Percentiles rank a stretch among this genome's conserved stretches.
These are phyloP conservation scores for Melanotus villosus DNA, from an alignment of 2,888 invertebrate genomes.

Conservation along the genomic window DNA sequence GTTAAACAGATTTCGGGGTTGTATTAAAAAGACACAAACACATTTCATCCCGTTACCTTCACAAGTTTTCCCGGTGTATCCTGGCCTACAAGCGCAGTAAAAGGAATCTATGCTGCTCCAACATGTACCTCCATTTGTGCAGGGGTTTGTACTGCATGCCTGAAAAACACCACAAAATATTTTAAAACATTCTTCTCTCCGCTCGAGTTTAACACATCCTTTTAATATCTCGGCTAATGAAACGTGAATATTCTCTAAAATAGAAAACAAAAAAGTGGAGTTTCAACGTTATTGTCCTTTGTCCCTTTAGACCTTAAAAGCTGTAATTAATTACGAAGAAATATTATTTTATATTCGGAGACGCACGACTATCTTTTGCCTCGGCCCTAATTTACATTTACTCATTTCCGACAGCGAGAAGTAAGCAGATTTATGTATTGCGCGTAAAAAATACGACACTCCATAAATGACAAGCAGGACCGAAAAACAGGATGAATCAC, in stretches of 20 bases:
- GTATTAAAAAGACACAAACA: constrained; percentile 12
- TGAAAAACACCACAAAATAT: constrained; percentile 63
- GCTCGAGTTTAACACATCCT: not conserved
- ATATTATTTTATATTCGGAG: constrained; percentile 15
- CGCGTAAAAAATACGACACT: constrained; percentile 19
- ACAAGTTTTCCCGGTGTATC: constrained; percentile 85
- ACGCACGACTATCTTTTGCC: constrained; percentile 10
- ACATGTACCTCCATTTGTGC: constrained; percentile 83
- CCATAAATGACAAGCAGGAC: constrained; percentile 8
- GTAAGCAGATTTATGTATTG: constrained; percentile 19
- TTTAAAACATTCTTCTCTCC: constrained; percentile 1
- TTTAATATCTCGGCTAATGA: not conserved
- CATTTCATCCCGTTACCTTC: constrained; percentile 72
- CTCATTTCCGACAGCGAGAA: constrained; percentile 19
- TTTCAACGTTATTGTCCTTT: not conserved
- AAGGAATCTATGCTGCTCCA: constrained; percentile 83
- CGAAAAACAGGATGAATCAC: not conserved
- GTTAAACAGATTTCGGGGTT: not conserved
- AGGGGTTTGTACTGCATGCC: constrained; percentile 81
- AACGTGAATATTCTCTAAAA: not conserved
- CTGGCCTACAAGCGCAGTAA: constrained; percentile 85
- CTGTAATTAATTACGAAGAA: constrained; percentile 13
- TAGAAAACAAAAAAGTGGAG: not conserved
- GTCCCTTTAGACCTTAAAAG: not conserved
- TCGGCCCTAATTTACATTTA: constrained; percentile 18